Evolutionary conservation across 2,113 vertebrate genomes (phyloP), one percentile per base, ranked within the genome.

Genomic region (Cephalopterus ornatus): DNA sequence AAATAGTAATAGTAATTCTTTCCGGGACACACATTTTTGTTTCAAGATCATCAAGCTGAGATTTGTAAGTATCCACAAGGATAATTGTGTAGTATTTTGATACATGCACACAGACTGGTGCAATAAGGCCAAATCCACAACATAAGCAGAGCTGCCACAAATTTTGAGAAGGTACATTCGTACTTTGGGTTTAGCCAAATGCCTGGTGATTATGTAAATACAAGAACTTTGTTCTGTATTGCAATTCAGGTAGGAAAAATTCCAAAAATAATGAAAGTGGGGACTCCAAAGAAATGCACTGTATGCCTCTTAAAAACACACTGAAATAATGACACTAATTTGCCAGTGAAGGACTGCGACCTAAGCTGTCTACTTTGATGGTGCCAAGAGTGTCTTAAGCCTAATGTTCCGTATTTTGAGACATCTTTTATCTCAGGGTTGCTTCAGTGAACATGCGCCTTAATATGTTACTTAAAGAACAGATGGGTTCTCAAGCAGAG

Each of bases 131-230:
- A 59, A 53, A 62, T 78, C 39, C 37, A 67, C 47, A 39, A 88
- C 93, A 46, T 62, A 78, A 97, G 56, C 46, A 62, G 33, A 52
- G 72, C 65, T 96, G 75, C 85, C 78, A 80, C 59, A 89, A 88
- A 83, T 58, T 67, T 94, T 77, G 78, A 77, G 76, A 66, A 85
- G 46, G 55, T 96, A 67, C 17, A 32, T 91, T 95, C 84, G 58
- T 78, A 42, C 33, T 88, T 62, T 70, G 62, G n/a, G n/a, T 90
- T 88, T 63, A 92, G 70, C 89, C 88, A 95, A 84, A 61, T 86
- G 56, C 75, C 92, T 39, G 37, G 39, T 92, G 62, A 33, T 95
- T 96, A 85, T 94, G 85, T 94, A 89, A 97, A 92, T 74, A 74
- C 71, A 93, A 94, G 41, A 41, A 41, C 53, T 89, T 61, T 50